These are phyloP conservation scores for Drosophila lacicola DNA, from an alignment of 2,888 invertebrate species.

Conservation along the genomic window DNA sequence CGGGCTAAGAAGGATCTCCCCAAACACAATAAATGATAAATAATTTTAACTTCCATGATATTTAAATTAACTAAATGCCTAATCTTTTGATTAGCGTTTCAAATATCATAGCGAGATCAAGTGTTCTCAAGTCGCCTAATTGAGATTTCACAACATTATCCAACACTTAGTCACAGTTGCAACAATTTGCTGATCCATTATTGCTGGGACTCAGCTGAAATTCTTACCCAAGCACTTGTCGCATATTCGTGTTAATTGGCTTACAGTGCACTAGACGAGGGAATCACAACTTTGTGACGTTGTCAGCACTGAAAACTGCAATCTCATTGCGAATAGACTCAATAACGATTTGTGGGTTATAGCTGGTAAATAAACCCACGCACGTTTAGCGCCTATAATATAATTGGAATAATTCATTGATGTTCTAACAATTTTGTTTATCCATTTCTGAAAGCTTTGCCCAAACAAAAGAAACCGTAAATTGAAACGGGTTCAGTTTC, in stretches of 20 bases:
- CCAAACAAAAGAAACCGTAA: neutral
- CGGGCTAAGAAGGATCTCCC: too few relatives aligned
- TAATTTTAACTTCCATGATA: too few relatives aligned
- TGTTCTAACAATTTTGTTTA: conserved; percentile 2
- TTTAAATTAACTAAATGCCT: too few relatives aligned
- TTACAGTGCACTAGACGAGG: neutral
- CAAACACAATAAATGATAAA: too few relatives aligned
- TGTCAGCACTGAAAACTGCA: neutral
- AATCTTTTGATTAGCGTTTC: too few relatives aligned
- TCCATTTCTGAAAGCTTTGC: neutral
- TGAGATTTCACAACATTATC: conserved; percentile 2
- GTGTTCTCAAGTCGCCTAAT: neutral
- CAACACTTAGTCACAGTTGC: conserved; percentile 1
- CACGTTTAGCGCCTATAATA: neutral
- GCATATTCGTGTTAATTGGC: conserved; percentile 14
- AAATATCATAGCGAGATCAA: neutral
- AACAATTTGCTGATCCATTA: conserved; percentile 1
- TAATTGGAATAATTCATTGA: neutral
- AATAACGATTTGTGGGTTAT: neutral
- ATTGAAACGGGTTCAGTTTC: conserved; percentile 8
- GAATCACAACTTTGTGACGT: conserved; percentile 10
- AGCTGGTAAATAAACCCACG: neutral
- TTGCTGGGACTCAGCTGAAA: neutral
- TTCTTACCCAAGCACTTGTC: neutral
- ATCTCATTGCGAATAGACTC: too few relatives aligned